These are phyloP conservation scores for Sarcoramphus papa DNA, from an alignment of 2,797 vertebrate genomes.

Conservation along the genomic window DNA sequence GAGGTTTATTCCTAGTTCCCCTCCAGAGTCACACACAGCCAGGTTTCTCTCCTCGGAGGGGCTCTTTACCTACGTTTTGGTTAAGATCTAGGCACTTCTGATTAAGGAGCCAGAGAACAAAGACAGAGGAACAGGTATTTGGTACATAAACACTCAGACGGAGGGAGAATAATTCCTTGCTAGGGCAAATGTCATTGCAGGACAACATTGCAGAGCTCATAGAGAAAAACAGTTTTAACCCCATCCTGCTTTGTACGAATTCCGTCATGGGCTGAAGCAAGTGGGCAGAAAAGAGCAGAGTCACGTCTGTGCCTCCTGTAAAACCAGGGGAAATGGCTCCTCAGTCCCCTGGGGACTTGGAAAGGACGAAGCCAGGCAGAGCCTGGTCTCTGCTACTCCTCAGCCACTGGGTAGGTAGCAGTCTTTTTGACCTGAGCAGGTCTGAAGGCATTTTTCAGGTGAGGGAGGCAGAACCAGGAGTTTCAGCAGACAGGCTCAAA, in stretches of 20 bases:
- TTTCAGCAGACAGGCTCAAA: not conserved
- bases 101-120: conserved; percentile 9
- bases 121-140: conserved; percentile 7
- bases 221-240: not conserved
- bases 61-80: conserved; percentile 26
- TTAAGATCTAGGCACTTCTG: conserved; percentile 27
- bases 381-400: not conserved
- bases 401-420: not conserved
- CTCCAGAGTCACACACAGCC: not conserved
- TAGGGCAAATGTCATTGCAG: conserved; percentile 20
- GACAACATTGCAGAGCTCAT: not conserved
- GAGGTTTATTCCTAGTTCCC: conserved; percentile 10
- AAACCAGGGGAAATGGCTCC: not conserved
- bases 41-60: not conserved
- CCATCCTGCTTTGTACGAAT: not conserved
- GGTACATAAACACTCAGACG: not conserved
- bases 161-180: not conserved
- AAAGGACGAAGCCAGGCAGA: not conserved
- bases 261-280: not conserved
- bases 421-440: not conserved
- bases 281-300: not conserved
- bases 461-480: not conserved
- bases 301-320: not conserved
- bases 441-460: not conserved
- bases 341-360: not conserved